These are phyloP conservation scores for Balaenoptera acutorostrata DNA, from an alignment of 2,113 vertebrate species.

Conservation along the genomic window DNA sequence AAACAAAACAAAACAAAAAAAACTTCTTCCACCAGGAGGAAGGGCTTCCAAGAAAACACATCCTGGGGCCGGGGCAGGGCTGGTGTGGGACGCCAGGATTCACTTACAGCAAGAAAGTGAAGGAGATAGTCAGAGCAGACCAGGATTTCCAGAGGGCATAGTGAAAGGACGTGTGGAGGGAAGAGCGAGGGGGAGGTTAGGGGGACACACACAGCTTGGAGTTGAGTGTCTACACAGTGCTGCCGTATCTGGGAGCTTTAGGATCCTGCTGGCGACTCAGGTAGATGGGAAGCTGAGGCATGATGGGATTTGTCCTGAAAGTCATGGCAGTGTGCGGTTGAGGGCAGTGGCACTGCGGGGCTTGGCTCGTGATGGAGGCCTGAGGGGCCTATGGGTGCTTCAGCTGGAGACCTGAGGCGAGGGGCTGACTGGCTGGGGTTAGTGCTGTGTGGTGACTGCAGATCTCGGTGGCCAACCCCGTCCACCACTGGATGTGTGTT, in stretches of 20 bases:
- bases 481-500: neutral
- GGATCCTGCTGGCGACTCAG: rapidly evolving
- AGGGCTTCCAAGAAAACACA: neutral
- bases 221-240: neutral
- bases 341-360: neutral
- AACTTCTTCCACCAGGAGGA: neutral
- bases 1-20: neutral
- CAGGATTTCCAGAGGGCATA: neutral
- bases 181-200: no score
- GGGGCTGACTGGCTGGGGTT: neutral
- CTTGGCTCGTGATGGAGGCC: neutral
- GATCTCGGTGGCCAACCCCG: neutral
- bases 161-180: neutral
- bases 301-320: neutral
- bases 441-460: neutral
- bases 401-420: neutral
- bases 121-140: neutral
- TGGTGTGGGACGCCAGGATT: neutral
- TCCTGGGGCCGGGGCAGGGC: neutral
- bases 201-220: neutral
- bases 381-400: neutral
- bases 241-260: neutral
- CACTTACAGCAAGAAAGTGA: neutral
- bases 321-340: rapidly evolving
- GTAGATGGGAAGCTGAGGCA: neutral